These are phyloP conservation scores for Diabrotica undecimpunctata DNA, from an alignment of 1,140 invertebrate genomes.

Conservation along the genomic window DNA sequence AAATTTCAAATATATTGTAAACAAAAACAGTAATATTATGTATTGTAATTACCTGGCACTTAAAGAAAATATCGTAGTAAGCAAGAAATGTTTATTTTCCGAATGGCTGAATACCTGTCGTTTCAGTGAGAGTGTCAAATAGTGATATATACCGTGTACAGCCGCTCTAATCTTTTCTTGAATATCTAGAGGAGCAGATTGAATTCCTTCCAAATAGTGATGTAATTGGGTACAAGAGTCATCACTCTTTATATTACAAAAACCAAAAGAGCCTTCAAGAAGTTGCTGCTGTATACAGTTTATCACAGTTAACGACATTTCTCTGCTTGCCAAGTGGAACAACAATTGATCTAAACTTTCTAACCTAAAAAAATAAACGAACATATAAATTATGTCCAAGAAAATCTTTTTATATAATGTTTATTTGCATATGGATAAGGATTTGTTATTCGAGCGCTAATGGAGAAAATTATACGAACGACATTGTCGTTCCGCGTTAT, in stretches of 20 bases:
- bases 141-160: conserved; percentile 50
- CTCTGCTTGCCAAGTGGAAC: conserved; percentile 23
- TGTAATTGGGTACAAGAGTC: conserved; percentile 44
- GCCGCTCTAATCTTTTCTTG: conserved; percentile 48
- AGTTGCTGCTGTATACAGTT: conserved; percentile 55
- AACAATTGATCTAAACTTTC: conserved; percentile 43
- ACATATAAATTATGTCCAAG: not conserved
- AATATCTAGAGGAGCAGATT: conserved; percentile 44
- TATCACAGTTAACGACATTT: conserved; percentile 30
- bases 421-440: no score
- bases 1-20: no score
- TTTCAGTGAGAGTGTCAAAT: conserved; percentile 44
- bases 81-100: conserved; percentile 41
- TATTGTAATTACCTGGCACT: conserved; percentile 47
- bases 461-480: no score
- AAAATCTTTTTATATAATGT: no score
- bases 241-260: conserved; percentile 48
- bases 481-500: no score
- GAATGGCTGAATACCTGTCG: conserved; percentile 30
- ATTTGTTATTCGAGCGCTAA: no score
- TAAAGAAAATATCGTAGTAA: conserved; percentile 56
- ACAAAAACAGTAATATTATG: no score
- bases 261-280: conserved; percentile 58
- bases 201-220: conserved; percentile 53
- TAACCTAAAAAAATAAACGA: conserved; percentile 1